phyloP scores from a whole-genome alignment of 2,113 vertebrate genomes.

The Trachemys scripta region DNA sequence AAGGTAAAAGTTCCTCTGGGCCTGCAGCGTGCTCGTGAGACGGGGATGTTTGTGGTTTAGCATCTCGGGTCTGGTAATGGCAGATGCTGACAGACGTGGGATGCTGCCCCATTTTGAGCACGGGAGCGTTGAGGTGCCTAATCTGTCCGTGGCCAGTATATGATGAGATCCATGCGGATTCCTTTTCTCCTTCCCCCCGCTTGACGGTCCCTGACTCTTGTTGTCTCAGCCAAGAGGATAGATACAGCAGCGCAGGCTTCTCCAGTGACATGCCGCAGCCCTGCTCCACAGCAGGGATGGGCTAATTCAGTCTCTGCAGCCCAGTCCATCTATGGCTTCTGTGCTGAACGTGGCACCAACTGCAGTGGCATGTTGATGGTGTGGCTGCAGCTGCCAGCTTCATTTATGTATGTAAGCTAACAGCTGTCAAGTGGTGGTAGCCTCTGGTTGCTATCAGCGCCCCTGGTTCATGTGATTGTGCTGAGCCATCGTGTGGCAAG shows the following conservation, averaged over 20 bases:
- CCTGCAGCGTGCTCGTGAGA: not conserved
- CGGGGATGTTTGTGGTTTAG: not conserved
- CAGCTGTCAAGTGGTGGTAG: not conserved
- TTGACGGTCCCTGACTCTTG: not conserved
- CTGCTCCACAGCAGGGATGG: not conserved
- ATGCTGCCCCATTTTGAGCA: no score
- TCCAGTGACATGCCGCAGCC: not conserved
- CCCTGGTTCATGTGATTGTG: not conserved
- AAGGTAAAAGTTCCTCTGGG: not conserved
- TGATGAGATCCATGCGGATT: not conserved
- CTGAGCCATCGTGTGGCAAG: not conserved
- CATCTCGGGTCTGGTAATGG: not conserved
- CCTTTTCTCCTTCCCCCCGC: no score
- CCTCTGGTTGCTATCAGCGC: not conserved
- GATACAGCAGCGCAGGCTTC: not conserved
- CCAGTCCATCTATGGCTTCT: not conserved
- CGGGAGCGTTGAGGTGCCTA: no score
- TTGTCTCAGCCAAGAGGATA: not conserved
- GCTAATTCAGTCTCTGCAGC: not conserved
- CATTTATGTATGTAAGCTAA: not conserved
- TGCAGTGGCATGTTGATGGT: no score
- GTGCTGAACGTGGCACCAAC: not conserved
- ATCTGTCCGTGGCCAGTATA: not conserved
- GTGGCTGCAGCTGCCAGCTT: not conserved
- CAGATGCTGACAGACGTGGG: no score